Conservation (phyloP, 1,140 invertebrate species). For the Kradibia gibbosae region DNA sequence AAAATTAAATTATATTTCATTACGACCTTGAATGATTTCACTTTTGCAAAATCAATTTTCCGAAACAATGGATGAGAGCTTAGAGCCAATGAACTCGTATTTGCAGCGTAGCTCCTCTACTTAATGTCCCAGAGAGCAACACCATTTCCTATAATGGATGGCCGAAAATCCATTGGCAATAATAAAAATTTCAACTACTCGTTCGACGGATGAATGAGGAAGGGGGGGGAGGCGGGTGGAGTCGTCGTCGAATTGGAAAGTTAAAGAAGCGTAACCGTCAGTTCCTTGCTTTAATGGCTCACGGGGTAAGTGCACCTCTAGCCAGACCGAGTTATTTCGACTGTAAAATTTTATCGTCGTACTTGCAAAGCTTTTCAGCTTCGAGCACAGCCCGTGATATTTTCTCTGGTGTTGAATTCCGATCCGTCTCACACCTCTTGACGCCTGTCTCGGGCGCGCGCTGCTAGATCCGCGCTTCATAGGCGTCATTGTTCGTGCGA, state of each 20-base stretch:
- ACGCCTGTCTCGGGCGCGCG: background rate
- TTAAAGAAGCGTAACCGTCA: constrained; percentile 54
- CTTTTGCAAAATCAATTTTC: too few species aligned
- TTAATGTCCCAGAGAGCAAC: constrained; percentile 16
- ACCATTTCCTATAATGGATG: constrained; percentile 26
- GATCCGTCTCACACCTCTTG: constrained; percentile 53
- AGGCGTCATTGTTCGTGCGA: constrained; percentile 70
- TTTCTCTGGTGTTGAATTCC: constrained; percentile 41
- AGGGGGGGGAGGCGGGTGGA: too few species aligned
- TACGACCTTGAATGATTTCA: too few species aligned
- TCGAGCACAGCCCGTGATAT: constrained; percentile 30
- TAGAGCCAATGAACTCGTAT: too few species aligned
- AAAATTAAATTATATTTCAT: too few species aligned
- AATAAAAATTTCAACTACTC: constrained; percentile 40
- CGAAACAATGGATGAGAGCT: too few species aligned
- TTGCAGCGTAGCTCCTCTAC: background rate
- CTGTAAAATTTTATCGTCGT: constrained; percentile 48
- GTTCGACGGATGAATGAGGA: too few species aligned
- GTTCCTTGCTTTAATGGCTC: background rate
- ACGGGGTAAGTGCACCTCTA: too few species aligned
- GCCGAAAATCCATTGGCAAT: constrained; percentile 1
- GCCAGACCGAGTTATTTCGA: constrained; percentile 38
- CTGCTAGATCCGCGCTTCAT: background rate
- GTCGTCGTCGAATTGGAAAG: too few species aligned
- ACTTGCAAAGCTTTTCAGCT: constrained; percentile 33